phyloP scores from a whole-genome alignment of 1,140 invertebrate species.

The Heliconius hewitsoni region DNA sequence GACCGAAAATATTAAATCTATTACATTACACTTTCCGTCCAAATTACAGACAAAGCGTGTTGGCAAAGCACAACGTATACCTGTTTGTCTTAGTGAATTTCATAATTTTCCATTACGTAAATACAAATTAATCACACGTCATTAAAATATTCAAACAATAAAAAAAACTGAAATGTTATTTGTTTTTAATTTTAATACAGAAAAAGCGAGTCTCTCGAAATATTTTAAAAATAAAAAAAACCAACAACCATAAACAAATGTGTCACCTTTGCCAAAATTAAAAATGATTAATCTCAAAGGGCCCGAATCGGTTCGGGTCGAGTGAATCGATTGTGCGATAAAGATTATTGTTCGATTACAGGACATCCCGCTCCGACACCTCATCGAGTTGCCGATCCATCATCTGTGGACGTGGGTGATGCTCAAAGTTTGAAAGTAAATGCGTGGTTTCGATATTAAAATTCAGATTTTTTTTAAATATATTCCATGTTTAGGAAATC shows the following conservation, averaged over 20 bases:
- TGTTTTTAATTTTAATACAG: neutral
- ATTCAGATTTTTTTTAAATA: neutral
- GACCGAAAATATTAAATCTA: too few relatives aligned
- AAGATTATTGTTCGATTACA: constrained; percentile 71
- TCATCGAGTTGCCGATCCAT: constrained; percentile 60
- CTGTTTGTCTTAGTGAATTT: too few relatives aligned
- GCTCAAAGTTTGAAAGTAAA: constrained; percentile 49
- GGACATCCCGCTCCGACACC: constrained; percentile 62
- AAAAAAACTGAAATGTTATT: too few relatives aligned
- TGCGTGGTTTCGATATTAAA: neutral
- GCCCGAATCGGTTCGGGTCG: constrained; percentile 55
- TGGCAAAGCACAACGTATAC: neutral
- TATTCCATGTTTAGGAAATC: too few relatives aligned
- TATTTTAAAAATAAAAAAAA: constrained; percentile 1
- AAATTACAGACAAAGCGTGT: too few relatives aligned
- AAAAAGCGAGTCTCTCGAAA: neutral
- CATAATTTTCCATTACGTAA: too few relatives aligned
- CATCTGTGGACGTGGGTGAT: constrained; percentile 49
- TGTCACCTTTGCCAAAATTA: constrained; percentile 9
- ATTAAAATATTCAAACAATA: too few relatives aligned
- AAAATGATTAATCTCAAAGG: constrained; percentile 55
- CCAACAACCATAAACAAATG: neutral
- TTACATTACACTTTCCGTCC: too few relatives aligned
- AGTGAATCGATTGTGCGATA: constrained; percentile 65
- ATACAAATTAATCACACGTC: too few relatives aligned